These are phyloP conservation scores for Drosophila pegasa DNA, from an alignment of 2,888 invertebrate genomes.

Conservation along the genomic window DNA sequence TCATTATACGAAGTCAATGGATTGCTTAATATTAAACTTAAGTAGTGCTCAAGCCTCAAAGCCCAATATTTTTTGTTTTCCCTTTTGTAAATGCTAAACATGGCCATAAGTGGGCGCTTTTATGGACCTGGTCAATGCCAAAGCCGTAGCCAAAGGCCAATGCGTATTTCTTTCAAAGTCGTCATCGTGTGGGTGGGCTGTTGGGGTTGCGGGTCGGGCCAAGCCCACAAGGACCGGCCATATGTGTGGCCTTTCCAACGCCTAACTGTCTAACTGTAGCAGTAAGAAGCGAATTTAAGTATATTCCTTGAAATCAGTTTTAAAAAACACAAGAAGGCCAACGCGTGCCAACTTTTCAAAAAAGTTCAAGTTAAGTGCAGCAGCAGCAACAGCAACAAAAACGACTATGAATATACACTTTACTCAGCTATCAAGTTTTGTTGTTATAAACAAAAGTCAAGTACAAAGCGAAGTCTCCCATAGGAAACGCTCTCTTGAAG, in stretches of 20 bases:
- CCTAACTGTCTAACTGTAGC: conserved; percentile 54
- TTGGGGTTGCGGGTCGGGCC: conserved; percentile 17
- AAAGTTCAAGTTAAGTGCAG: conserved; percentile 71
- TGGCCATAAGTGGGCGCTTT: conserved; percentile 59
- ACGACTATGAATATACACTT: conserved; percentile 32
- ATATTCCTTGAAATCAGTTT: conserved; percentile 67
- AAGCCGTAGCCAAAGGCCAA: conserved; percentile 61
- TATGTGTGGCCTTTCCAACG: conserved; percentile 52
- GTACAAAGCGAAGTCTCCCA: conserved; percentile 40
- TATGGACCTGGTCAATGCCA: conserved; percentile 69
- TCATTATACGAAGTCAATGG: conserved; percentile 30
- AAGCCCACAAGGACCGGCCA: conserved; percentile 41
- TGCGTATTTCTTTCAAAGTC: conserved; percentile 72
- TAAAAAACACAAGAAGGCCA: conserved; percentile 28
- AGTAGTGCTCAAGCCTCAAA: conserved; percentile 23
- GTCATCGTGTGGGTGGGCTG: conserved; percentile 45
- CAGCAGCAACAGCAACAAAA: conserved; percentile 30
- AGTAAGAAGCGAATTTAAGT: conserved; percentile 39
- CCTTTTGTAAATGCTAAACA: conserved; percentile 30
- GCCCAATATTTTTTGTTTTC: conserved; percentile 3
- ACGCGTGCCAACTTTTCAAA: conserved; percentile 65
- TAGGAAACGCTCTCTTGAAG: conserved; percentile 15
- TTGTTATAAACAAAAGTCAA: conserved; percentile 65
- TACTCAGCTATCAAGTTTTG: conserved; percentile 31
- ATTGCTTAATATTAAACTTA: conserved; percentile 49